Evolutionary conservation across 2,888 invertebrate species (phyloP).

Genomic region (Andrena bucephala): DNA sequence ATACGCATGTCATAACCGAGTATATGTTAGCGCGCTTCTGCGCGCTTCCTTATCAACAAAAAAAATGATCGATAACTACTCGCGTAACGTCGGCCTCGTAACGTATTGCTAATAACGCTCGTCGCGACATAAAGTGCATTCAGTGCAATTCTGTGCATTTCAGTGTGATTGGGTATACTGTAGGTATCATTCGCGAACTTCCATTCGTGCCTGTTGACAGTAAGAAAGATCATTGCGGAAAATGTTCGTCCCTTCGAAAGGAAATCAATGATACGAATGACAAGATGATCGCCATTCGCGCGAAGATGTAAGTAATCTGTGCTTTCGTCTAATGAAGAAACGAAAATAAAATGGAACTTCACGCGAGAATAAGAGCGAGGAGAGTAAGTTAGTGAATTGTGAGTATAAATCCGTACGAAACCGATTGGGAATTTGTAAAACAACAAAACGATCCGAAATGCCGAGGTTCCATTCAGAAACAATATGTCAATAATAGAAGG

Average conservation of each 20-base stretch:
- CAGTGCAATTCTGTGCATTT: neutral
- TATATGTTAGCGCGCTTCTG: conserved; percentile 22
- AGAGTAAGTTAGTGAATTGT: conserved; percentile 8
- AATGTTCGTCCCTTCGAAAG: neutral
- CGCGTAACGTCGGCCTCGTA: neutral
- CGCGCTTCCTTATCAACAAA: conserved; percentile 46
- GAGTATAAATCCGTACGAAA: conserved; percentile 1
- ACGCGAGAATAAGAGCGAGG: neutral
- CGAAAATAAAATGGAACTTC: conserved; percentile 23
- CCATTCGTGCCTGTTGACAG: neutral
- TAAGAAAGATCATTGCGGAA: neutral
- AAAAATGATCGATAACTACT: conserved; percentile 9
- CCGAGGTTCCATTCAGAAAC: conserved; percentile 43
- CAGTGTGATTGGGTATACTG: neutral
- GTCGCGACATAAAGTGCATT: neutral
- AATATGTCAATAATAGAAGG: conserved; percentile 35
- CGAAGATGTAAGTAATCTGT: conserved; percentile 22
- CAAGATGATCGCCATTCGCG: neutral
- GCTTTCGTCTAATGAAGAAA: neutral
- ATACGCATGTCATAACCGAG: conserved; percentile 20
- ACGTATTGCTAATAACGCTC: neutral
- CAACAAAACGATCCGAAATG: conserved; percentile 28
- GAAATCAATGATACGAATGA: conserved; percentile 8
- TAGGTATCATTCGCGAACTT: neutral
- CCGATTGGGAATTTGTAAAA: neutral